Evolutionary conservation across 2,113 vertebrate genomes (phyloP).

Genomic region (Coryphaenoides rupestris): DNA sequence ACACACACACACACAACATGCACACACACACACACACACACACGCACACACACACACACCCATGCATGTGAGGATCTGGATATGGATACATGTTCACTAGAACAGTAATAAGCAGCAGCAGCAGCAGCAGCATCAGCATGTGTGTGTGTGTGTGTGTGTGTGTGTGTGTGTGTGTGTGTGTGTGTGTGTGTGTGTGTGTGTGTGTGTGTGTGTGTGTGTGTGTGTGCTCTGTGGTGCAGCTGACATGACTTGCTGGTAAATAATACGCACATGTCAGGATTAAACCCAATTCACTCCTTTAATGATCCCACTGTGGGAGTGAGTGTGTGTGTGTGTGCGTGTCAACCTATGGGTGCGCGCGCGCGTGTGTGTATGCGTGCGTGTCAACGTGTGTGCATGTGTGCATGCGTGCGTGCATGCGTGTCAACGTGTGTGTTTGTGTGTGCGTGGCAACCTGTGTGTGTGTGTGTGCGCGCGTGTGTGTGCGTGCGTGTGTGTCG

Average conservation of each 20-base stretch:
- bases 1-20: neutral
- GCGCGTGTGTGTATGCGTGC: neutral
- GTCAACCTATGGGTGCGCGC: slow-evolving; percentile 23
- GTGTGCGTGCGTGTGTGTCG: slow-evolving; percentile 33
- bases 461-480: slow-evolving; percentile 15
- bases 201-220: too few species aligned
- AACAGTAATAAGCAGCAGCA: slow-evolving; percentile 53
- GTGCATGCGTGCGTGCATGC: neutral
- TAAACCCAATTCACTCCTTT: slow-evolving; percentile 57
- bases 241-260: slow-evolving; percentile 52
- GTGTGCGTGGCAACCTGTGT: too few species aligned
- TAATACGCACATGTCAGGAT: slow-evolving; percentile 66
- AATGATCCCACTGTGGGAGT: slow-evolving; percentile 54
- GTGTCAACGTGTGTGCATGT: too few species aligned
- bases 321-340: slow-evolving; percentile 26
- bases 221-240: slow-evolving; percentile 43
- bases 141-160: too few species aligned
- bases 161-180: too few species aligned
- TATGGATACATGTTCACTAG: slow-evolving; percentile 40
- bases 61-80: slow-evolving; percentile 30
- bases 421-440: slow-evolving; percentile 32
- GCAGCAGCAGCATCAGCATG: too few species aligned
- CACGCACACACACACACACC: slow-evolving; percentile 16
- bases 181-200: too few species aligned
- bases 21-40: slow-evolving; percentile 12